Evolutionary conservation across 2,888 invertebrate genomes (phyloP), one percentile per base, ranked within the genome.

Genomic region (Mythimna pallens): DNA sequence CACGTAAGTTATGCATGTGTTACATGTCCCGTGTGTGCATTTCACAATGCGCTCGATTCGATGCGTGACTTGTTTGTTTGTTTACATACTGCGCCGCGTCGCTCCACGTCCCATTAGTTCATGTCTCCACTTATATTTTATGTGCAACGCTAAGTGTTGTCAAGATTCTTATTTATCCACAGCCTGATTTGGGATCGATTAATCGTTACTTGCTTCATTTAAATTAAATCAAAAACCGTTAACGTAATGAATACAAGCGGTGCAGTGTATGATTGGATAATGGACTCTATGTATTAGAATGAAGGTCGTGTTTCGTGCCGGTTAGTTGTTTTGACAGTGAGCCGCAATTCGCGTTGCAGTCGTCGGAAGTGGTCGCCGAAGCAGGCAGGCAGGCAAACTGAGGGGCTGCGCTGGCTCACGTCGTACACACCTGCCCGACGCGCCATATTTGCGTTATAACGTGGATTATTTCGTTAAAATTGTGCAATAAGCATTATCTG

Each of bases 1-100:
- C 90, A 92, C 90, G 95, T 95, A 94, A 95, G 95, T 95, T 94
- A 93, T 94, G 94, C 94, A 94, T 89, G 87, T 88, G 86, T 88
- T 88, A 85, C 85, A 84, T 92, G 92, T 91, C 90, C 93, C 92
- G 91, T 89, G 87, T 90, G 89, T 88, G 92, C 91, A 91, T 92
- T 92, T 91, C 91, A 91, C 92, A 90, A 91, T 92, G 90, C 91
- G 88, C 89, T 87, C 88, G 89, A 91, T 89, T 90, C 89, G 89
- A 91, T 88, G 87, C 91, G 89, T 91, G 87, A 87, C 86, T 89
- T 89, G 88, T 91, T 91, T 92, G 90, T 93, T 93, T 93, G 91
- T 93, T 92, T 92, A 92, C 91, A 90, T 88, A 88, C 81, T 87
- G 76, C 86, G 84, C 79, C 73, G 86, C 87, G 80, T 86, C 78